These are phyloP conservation scores for Hyperopisus bebe DNA, from an alignment of 2,113 vertebrate species.

Conservation along the genomic window DNA sequence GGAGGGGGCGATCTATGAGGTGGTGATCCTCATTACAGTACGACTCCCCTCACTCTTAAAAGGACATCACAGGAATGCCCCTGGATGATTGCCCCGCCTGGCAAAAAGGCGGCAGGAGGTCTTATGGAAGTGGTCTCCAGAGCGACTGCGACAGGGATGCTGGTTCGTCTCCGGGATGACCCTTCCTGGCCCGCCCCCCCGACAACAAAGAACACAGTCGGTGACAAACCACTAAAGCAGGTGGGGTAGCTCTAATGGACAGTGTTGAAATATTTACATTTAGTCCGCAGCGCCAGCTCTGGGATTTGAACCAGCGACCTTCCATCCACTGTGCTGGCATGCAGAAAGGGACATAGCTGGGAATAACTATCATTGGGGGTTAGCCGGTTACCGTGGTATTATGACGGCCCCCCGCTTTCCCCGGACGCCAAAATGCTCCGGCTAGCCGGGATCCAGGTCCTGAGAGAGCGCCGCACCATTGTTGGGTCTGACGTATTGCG, in stretches of 20 bases:
- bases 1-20: not conserved
- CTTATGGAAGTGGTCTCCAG: not conserved
- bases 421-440: not conserved
- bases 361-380: not conserved
- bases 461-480: not conserved
- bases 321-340: not conserved
- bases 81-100: too few relatives aligned
- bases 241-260: not conserved
- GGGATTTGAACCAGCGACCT: not conserved
- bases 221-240: not conserved
- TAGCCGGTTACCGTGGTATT: not conserved
- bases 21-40: not conserved
- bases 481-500: not conserved
- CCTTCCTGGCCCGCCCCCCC: not conserved
- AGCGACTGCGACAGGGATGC: not conserved
- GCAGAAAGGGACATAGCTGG: not conserved
- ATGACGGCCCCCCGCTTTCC: not conserved
- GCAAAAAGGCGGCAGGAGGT: not conserved
- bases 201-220: not conserved
- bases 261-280: not conserved
- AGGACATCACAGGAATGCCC: not conserved
- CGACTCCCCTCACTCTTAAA: not conserved
- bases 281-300: not conserved
- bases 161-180: not conserved
- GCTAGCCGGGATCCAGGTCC: not conserved